phyloP scores from a whole-genome alignment of 2,113 vertebrate genomes.

The Martes martes region DNA sequence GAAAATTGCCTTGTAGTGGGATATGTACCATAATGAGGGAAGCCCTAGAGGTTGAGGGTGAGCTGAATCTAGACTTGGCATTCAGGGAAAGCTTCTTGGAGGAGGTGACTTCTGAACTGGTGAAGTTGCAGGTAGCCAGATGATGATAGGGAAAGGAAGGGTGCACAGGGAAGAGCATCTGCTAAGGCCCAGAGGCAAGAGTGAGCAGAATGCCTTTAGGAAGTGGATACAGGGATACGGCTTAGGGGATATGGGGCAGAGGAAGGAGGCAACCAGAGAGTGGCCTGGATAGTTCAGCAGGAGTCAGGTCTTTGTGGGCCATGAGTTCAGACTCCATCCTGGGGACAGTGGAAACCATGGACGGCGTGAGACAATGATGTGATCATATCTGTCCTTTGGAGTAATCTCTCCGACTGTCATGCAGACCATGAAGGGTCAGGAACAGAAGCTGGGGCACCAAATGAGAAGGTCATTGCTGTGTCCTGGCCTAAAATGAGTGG shows the following conservation, averaged over 20 bases:
- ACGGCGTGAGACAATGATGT: neutral
- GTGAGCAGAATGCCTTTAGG: neutral
- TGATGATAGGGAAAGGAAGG: neutral
- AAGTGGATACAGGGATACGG: neutral
- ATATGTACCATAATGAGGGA: rapidly evolving
- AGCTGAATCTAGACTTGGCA: neutral
- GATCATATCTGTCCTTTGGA: neutral
- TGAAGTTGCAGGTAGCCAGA: neutral
- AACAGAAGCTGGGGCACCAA: neutral
- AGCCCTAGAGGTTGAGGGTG: too few relatives aligned
- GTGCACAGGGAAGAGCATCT: neutral
- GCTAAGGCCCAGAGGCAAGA: neutral
- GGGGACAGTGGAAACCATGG: neutral
- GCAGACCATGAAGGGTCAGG: neutral
- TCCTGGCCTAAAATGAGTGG: neutral
- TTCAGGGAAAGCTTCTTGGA: neutral
- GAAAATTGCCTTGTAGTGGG: neutral
- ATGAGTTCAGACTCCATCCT: neutral
- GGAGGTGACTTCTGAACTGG: neutral
- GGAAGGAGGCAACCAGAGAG: neutral
- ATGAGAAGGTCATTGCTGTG: neutral
- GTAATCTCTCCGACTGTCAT: neutral
- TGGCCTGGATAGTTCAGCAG: neutral
- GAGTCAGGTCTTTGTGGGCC: neutral
- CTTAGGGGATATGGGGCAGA: rapidly evolving